A percentile compares a stretch with the other conserved stretches of the same genome.
Conservation (phyloP, 1,140 invertebrate species). For the Daktulosphaira vitifoliae region DNA sequence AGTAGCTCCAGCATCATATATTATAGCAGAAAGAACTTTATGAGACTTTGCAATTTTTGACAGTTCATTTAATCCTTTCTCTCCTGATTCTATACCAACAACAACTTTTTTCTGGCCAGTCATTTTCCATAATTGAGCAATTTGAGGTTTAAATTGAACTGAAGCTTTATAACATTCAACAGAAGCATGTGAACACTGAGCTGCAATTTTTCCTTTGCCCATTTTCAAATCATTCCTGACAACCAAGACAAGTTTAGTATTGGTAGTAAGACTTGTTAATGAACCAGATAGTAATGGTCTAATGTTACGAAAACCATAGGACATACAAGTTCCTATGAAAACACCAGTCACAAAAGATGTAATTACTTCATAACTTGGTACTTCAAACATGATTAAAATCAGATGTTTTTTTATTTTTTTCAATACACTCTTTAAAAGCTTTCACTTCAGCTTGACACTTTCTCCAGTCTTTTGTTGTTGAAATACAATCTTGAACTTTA, state of each 20-base stretch:
- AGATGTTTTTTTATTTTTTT: slow-evolving; percentile 45
- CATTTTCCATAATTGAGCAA: slow-evolving; percentile 64
- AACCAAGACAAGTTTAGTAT: slow-evolving; percentile 68
- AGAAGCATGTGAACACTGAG: slow-evolving; percentile 86
- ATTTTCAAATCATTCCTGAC: slow-evolving; percentile 85
- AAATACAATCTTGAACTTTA: slow-evolving; percentile 81
- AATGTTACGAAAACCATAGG: neutral
- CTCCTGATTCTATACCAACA: slow-evolving; percentile 51
- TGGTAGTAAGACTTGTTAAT: neutral
- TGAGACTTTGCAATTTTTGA: slow-evolving; percentile 55
- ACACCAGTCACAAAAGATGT: slow-evolving; percentile 28
- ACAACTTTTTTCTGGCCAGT: slow-evolving; percentile 77
- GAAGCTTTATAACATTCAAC: slow-evolving; percentile 67
- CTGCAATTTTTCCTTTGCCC: slow-evolving; percentile 88
- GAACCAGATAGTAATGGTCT: neutral
- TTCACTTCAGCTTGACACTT: slow-evolving; percentile 73
- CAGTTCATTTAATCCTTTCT: slow-evolving; percentile 57
- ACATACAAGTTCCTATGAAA: neutral
- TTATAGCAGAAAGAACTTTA: slow-evolving; percentile 61
- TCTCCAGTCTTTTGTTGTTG: slow-evolving; percentile 79
- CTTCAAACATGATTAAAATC: slow-evolving; percentile 7
- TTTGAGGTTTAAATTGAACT: slow-evolving; percentile 50
- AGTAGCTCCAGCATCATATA: slow-evolving; percentile 82
- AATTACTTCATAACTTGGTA: neutral
- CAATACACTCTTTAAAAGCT: slow-evolving; percentile 70